These are phyloP conservation scores for Podarcis lilfordi DNA, from an alignment of 2,797 vertebrate genomes.

Conservation along the genomic window DNA sequence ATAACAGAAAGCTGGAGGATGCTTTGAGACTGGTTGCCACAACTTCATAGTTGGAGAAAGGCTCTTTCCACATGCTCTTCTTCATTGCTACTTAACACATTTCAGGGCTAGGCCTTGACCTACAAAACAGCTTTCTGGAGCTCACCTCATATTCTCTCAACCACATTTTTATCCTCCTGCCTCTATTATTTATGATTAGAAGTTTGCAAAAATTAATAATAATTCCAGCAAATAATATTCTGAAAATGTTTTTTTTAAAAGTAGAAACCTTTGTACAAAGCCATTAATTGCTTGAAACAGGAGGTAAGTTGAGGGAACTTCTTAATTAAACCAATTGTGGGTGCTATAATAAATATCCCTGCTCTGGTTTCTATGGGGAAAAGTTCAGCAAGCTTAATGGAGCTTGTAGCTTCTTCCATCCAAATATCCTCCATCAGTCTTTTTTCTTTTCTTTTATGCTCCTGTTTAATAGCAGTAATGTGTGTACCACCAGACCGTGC, in stretches of 20 bases:
- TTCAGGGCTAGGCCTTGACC: not conserved
- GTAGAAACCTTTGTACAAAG: not conserved
- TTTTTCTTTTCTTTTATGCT: not conserved
- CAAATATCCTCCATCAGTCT: not conserved
- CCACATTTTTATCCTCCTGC: not conserved
- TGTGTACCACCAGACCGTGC: slow-evolving; percentile 5
- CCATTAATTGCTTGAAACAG: not conserved
- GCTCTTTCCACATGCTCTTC: accelerated
- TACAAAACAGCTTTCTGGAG: not conserved
- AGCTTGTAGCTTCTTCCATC: not conserved
- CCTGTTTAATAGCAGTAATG: slow-evolving; percentile 18
- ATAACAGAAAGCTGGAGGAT: slow-evolving; percentile 3
- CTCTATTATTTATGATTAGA: not conserved
- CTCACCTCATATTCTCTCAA: not conserved
- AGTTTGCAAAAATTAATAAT: not conserved
- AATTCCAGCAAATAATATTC: not conserved
- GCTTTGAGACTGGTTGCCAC: not conserved
- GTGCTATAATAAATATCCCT: not conserved
- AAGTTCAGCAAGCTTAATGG: not conserved
- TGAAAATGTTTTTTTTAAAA: no score
- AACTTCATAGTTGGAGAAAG: not conserved
- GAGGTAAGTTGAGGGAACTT: not conserved
- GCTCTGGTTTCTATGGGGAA: not conserved
- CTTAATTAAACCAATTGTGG: not conserved
- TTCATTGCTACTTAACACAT: not conserved